Evolutionary conservation across 2,888 invertebrate genomes (phyloP), one percentile per base, ranked within the genome.

Genomic region (Caenorhabditis sp.): DNA sequence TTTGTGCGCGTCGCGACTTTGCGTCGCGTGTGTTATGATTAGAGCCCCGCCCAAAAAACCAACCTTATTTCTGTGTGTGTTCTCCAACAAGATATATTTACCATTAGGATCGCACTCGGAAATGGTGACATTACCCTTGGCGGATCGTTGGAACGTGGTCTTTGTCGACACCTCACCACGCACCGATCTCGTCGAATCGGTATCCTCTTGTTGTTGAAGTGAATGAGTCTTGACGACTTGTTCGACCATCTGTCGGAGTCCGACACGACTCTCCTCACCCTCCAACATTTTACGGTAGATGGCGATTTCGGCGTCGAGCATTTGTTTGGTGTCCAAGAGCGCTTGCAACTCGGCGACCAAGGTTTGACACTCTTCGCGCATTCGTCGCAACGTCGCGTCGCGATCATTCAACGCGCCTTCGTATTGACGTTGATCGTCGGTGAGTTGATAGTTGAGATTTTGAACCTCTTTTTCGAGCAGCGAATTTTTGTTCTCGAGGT

Each of bases 211-310:
- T 65, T 87, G 86, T 70, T 88, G 87, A 51, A 87, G 84, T 26
- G 85, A 85, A 77, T 88, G 87, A 31, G 88, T 87, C 81, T 87
- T 87, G 66, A 87, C 87, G 53, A 85, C 87, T 72, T 88, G 87
- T 63, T 87, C 87, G 58, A 87, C 87, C 87, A 82, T 82, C 61
- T 82, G 82, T 31, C 78, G 70, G 57, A 82, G 77, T 55, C 82
- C 82, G 27, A 78, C 79, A 66, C 82, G 77, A 88, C 88, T 89
- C 86, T 90, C 90, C 80, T 90, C 90, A 66, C 89, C 89, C 84
- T 90, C 90, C 82, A 90, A 83, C 85, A 90, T 88, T 79, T 90
- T 90, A 77, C 90, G 87, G 88, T 91, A 90, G 73, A 90, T 90
- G 79, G 90, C 89, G 77, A 90, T 90, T 85, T 90, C 90, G 65